Base-by-base conservation (phyloP, 1,140 invertebrate genomes). In the Neuroterus valhalla region DNA sequence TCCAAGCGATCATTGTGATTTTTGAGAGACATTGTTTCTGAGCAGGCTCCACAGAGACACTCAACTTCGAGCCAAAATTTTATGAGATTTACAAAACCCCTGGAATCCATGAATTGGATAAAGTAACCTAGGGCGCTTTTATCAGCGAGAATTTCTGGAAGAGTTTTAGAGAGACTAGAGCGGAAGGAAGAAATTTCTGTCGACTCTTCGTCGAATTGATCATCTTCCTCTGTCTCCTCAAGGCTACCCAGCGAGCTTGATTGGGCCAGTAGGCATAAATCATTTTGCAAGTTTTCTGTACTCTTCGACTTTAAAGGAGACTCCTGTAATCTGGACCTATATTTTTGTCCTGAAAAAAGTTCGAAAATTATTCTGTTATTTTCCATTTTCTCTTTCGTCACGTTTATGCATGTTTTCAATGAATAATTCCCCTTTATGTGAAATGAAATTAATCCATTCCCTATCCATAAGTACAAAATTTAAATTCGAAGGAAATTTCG, bases 51-150 rank as follows among this genome's bases (percentile, higher is more conserved):
- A 70, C 90, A 89, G 66, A 95, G 92, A 82, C 93, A 94, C 77
- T 95, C 93, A 15, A 94, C 92, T 84, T 95, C 94, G 71, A 95
- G 82, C 92, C 93, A 96, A 85, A 95, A 95, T 84, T 93, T 93
- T 2, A 95, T 92, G 10, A 93, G 87, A 2, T 90, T 78, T 15
- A 92, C 82, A 2, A 86, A 89, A 75, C 92, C 92, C 26, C 89
- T 88, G 0, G 91, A 89, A 42, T 95, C 94, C 90, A 96, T 91
- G 85, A 92, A 96, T 76, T 95, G 93, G 42, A 95, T 92, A 81
- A 95, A 95, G 81, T 94, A 94, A 8, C 92, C 91, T 8, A 95
- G 84, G n/a, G 93, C 94, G 84, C 92, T 91, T 80, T 94, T 93
- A 81, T 96, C 94, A 19, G 89, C 85, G 1, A 96, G 86, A 71